Base-by-base conservation (phyloP, 2,797 vertebrate species). In the Petrocephalus schoutedeni region DNA sequence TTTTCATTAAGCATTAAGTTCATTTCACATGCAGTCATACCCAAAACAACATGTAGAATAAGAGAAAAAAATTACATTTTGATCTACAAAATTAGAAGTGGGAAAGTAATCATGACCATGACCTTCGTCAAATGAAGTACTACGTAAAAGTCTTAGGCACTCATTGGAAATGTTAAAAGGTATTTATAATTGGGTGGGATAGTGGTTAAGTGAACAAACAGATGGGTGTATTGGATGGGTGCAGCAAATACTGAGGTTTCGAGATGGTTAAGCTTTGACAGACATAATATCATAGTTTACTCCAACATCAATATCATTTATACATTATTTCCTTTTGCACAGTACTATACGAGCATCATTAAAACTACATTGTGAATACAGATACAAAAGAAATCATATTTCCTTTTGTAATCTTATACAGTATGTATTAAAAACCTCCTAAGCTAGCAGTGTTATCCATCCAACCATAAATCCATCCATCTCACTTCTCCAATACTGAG, bases 1-100 rank as follows among this genome's bases (percentile, higher is more conserved):
- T 54, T 54, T 51, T 53, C 45, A 83, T 54, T 83, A 54, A 83
- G 80, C 21, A 53, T 83, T 83, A 83, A 54, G 80, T 83, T 83
- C 41, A 54, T 83, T 51, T 28, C 16, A 54, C 80, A 83, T 83
- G n/a, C 0, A 9, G 45, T 54, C 21, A 0, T 83, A 21, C 8
- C 41, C n/a, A 28, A 82, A 82, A 21, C 49, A 54, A 51, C n/a
- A 23, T 83, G 21, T 28, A 83, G 49, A 51, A 83, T 51, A 36
- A 83, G n/a, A 51, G n/a, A 51, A 21, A n/a, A 23, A 54, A 54
- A 41, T 2, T 5, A 83, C 21, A 21, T 51, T 53, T 51, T 53
- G 9, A 21, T 53, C 5, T 54, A 83, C 7, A 28, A 28, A 54
- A 54, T 83, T 83, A 53, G 8, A 51, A 16, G 49, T 54, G 19